Evolutionary conservation across 2,113 vertebrate species (phyloP).

Genomic region (Chaetodon trifascialis): DNA sequence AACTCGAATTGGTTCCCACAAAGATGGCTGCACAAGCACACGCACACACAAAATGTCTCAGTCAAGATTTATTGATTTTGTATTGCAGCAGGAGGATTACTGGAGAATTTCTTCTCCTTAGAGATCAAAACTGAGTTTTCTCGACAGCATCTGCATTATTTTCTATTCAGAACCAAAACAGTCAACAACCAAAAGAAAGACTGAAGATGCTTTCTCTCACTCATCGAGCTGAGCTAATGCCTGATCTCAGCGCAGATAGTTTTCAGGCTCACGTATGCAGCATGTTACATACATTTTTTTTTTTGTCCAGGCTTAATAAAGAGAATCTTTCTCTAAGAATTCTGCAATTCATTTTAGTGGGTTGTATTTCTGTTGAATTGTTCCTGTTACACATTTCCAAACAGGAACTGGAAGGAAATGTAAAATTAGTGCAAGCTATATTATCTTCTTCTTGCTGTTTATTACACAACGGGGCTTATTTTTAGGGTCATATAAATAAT

Average conservation of each 20-base stretch:
- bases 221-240: background rate
- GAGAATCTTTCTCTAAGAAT: background rate
- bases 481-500: background rate
- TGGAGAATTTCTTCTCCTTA: background rate
- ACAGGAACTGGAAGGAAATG: no score
- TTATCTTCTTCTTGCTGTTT: background rate
- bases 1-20: no score
- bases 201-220: background rate
- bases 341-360: background rate
- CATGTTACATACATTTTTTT: background rate
- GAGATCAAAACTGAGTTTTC: background rate
- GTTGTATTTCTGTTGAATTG: background rate
- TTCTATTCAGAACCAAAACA: background rate
- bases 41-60: background rate
- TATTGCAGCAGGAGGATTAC: background rate
- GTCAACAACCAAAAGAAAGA: background rate
- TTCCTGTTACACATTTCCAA: slow-evolving; percentile 9
- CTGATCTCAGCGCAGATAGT: background rate
- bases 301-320: background rate
- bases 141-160: background rate
- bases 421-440: no score
- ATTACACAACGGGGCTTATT: background rate
- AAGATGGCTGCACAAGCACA: no score
- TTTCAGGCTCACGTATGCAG: background rate
- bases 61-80: background rate